Conservation (phyloP, 2,797 vertebrate species). For the Micropoecilia bifurca region DNA sequence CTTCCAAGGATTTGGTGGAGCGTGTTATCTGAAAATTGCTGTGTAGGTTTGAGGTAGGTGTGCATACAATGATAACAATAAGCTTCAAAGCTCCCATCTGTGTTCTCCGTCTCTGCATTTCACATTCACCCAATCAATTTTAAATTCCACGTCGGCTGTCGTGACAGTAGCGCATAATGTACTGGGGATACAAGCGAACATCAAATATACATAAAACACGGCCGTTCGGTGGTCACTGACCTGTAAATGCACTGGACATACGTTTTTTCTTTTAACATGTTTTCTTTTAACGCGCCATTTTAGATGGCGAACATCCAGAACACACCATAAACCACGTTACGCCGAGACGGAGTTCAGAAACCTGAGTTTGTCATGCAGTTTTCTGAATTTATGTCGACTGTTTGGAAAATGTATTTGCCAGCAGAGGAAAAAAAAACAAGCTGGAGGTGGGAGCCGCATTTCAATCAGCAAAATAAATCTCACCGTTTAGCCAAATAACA, state of each 20-base stretch:
- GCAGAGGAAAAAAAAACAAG: background rate
- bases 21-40: constrained; percentile 49
- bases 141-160: constrained; percentile 17
- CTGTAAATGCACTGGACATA: constrained; percentile 23
- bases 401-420: constrained; percentile 13
- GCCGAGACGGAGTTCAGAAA: background rate
- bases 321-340: constrained; percentile 4
- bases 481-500: constrained; percentile 28
- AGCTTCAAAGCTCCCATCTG: constrained; percentile 52
- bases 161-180: constrained; percentile 23
- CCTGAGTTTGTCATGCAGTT: background rate
- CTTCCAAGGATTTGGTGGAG: constrained; percentile 36
- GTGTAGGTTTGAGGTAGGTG: constrained; percentile 47
- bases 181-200: constrained; percentile 8
- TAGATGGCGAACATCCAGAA: constrained; percentile 22
- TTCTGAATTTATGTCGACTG: constrained; percentile 10
- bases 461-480: constrained; percentile 51
- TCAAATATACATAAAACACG: constrained; percentile 47
- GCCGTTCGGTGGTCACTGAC: constrained; percentile 47
- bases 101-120: constrained; percentile 48
- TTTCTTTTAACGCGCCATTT: constrained; percentile 61
- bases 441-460: constrained; percentile 39
- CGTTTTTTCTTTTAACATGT: too few relatives aligned
- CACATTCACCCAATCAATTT: constrained; percentile 15
- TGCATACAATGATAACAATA: constrained; percentile 52